phyloP scores from a whole-genome alignment of 1,140 invertebrate genomes.

The Halictus rubicundus region DNA sequence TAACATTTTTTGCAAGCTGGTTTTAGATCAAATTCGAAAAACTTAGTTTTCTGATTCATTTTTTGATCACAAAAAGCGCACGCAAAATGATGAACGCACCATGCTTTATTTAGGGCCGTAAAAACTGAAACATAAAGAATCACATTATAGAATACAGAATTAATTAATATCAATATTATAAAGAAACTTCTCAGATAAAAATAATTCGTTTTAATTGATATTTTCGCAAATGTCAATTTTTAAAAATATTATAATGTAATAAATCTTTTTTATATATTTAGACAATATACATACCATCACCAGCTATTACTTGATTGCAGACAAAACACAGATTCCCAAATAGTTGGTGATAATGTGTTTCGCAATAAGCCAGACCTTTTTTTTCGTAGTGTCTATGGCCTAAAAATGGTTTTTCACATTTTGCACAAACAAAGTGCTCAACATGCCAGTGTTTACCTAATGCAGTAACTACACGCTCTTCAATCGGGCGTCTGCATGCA shows the following conservation, averaged over 20 bases:
- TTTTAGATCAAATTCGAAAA: slow-evolving; percentile 99
- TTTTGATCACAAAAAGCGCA: slow-evolving; percentile 98
- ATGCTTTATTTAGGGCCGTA: slow-evolving; percentile 99
- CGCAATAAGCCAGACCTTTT: slow-evolving; percentile 99
- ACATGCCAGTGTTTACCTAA: slow-evolving; percentile 99
- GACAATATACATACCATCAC: slow-evolving; percentile 89
- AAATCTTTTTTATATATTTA: background rate
- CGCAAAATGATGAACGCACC: slow-evolving; percentile 99
- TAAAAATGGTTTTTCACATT: slow-evolving; percentile 99
- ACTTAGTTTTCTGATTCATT: slow-evolving; percentile 99
- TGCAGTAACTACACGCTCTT: slow-evolving; percentile 97
- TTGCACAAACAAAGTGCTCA: slow-evolving; percentile 99
- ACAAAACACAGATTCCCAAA: slow-evolving; percentile 99
- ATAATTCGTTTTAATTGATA: background rate
- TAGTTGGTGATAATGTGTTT: slow-evolving; percentile 99
- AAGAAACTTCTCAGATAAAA: slow-evolving; percentile 16
- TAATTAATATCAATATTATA: too few species aligned
- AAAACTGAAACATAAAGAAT: slow-evolving; percentile 87
- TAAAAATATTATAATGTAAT: background rate
- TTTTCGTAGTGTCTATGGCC: slow-evolving; percentile 99
- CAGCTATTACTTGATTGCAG: slow-evolving; percentile 98
- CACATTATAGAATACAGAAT: too few species aligned
- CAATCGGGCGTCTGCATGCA: slow-evolving; percentile 97
- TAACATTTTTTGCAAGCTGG: slow-evolving; percentile 99
- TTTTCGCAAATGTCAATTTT: background rate